phyloP scores from a whole-genome alignment of 2,888 invertebrate species.

The Limnephilus auricula region DNA sequence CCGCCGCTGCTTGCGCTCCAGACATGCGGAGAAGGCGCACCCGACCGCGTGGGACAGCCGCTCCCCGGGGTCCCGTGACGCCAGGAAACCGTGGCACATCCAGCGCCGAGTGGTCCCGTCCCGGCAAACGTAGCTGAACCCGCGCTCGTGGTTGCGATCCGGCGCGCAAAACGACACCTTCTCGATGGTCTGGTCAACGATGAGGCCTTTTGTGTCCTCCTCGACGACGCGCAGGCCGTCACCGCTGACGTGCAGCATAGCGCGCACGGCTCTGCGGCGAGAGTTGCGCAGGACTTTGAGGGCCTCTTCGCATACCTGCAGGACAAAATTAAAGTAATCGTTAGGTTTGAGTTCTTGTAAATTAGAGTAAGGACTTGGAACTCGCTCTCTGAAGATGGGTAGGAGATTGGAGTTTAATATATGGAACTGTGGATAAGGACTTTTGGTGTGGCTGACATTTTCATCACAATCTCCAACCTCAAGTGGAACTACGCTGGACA shows the following conservation, averaged over 20 bases:
- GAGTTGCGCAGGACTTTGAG: slow-evolving; percentile 97
- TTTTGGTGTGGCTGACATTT: too few relatives aligned
- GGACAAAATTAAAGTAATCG: neutral
- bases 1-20: slow-evolving; percentile 97
- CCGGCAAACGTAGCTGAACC: slow-evolving; percentile 99
- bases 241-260: slow-evolving; percentile 92
- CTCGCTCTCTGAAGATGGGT: too few relatives aligned
- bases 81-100: slow-evolving; percentile 99
- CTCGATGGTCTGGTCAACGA: slow-evolving; percentile 99
- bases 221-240: slow-evolving; percentile 98
- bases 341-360: neutral
- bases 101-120: slow-evolving; percentile 98
- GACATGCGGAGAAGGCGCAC: slow-evolving; percentile 98
- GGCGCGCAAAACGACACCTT: slow-evolving; percentile 99
- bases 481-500: too few relatives aligned
- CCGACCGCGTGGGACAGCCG: slow-evolving; percentile 99
- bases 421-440: too few relatives aligned
- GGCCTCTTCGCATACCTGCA: slow-evolving; percentile 99
- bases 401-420: too few relatives aligned
- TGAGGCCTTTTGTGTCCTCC: slow-evolving; percentile 98
- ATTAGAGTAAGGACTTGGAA: too few relatives aligned
- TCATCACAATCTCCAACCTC: too few relatives aligned
- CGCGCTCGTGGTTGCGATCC: slow-evolving; percentile 97
- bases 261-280: slow-evolving; percentile 91
- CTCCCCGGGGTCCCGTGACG: slow-evolving; percentile 97